phyloP scores from a whole-genome alignment of 2,797 vertebrate genomes.

The Sarcophilus harrisii region DNA sequence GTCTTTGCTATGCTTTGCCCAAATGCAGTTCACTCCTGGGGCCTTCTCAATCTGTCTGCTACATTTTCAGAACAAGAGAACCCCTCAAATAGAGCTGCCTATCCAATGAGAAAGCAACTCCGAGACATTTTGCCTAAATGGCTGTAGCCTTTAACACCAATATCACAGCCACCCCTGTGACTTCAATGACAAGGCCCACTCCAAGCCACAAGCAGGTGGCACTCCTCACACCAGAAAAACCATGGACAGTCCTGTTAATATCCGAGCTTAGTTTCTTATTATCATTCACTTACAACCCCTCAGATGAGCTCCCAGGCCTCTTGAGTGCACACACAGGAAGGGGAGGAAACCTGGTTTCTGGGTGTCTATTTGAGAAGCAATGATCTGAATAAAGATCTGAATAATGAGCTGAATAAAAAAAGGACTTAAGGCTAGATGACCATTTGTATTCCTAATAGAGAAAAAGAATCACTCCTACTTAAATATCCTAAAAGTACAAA shows the following conservation, averaged over 20 bases:
- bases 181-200: not conserved
- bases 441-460: not conserved
- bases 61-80: too few relatives aligned
- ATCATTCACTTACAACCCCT: not conserved
- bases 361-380: not conserved
- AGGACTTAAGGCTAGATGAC: not conserved
- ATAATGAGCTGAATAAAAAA: not conserved
- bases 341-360: constrained; percentile 3
- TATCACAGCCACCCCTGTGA: not conserved
- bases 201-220: not conserved
- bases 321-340: not conserved
- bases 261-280: not conserved
- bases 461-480: not conserved
- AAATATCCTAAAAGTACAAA: not conserved
- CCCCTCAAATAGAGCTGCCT: not conserved
- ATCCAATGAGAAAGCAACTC: too few relatives aligned
- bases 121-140: accelerated
- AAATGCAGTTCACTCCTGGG: not conserved
- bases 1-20: not conserved
- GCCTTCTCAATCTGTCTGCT: not conserved
- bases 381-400: not conserved
- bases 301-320: not conserved
- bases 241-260: not conserved
- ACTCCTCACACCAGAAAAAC: not conserved
- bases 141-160: accelerated